Evolutionary conservation across 2,797 vertebrate species (phyloP), one percentile per base, ranked within the genome.

Genomic region (Mus spretus): DNA sequence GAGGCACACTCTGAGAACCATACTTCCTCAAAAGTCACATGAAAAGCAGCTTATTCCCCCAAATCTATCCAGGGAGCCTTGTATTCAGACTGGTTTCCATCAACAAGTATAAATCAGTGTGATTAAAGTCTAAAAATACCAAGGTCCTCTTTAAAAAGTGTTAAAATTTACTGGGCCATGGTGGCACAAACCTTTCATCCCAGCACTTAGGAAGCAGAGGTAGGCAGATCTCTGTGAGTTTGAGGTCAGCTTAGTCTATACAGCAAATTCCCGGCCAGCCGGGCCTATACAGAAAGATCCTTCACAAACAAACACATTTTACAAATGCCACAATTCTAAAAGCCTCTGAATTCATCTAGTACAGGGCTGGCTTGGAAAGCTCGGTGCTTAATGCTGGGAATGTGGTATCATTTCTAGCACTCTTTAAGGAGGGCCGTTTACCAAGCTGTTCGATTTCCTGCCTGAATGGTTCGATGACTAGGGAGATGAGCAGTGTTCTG

Each of bases 401-500:
- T 4, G 40, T 26, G 31, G 61, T 28, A 37, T 55, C 61, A 9
- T 72, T 63, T 91, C 70, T 70, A 70, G 88, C 65, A 20, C 80
- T 86, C 75, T 22, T 59, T 77, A 67, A 72, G 77, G 72, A 81
- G 82, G 63, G 59, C 92, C 95, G 44, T 24, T 86, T 82, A 77
- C 79, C 22, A 2, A 10, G 80, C 91, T 78, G 34, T 65, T n/a
- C 28, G 14, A 65, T 92, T 96, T 95, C 96, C 97, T 13, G 1
- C 93, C 96, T 84, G 78, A 59, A 80, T 19, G 44, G 34, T 7
- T 81, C 80, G 1, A 3, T 5, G 2, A 15, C 77, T 93, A 15
- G 70, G 0, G 6, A 96, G 98, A 94, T n/a, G 97, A 97, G 97
- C 70, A 47, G 84, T 97, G 93, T 17, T 67, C 85, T 20, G 90